phyloP scores from a whole-genome alignment of 2,888 invertebrate species.

The Spilosoma lubricipeda region DNA sequence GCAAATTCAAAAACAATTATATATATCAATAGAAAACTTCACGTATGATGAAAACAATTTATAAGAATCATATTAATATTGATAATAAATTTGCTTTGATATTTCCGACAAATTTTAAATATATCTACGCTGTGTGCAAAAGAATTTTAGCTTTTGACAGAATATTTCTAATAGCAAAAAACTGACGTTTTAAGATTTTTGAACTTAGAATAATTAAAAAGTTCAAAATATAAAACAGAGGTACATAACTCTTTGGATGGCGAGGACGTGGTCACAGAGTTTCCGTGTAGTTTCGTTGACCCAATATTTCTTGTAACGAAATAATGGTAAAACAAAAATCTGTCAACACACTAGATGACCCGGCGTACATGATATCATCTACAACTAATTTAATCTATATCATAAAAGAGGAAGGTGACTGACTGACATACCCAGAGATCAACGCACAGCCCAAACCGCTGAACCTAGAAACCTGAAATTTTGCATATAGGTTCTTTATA shows the following conservation, averaged over 20 bases:
- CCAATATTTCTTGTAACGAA: background rate
- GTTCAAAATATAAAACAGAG: background rate
- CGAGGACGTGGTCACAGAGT: background rate
- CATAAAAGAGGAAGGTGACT: too few species aligned
- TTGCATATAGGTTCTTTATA: too few species aligned
- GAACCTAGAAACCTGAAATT: too few species aligned
- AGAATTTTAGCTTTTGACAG: slow-evolving; percentile 13
- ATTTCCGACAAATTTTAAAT: slow-evolving; percentile 6
- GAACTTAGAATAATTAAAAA: slow-evolving; percentile 12
- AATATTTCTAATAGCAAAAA: slow-evolving; percentile 4
- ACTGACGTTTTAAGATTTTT: background rate
- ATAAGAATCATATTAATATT: background rate
- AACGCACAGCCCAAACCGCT: too few species aligned
- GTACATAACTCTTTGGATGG: slow-evolving; percentile 1
- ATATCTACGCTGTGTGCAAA: background rate
- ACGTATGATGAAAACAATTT: background rate
- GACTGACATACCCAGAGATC: too few species aligned
- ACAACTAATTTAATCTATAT: too few species aligned
- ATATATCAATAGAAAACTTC: background rate
- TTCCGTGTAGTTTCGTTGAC: background rate
- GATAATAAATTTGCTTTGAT: slow-evolving; percentile 3
- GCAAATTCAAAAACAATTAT: background rate
- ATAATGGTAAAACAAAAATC: too few species aligned
- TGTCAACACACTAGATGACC: too few species aligned
- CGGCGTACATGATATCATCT: too few species aligned